A percentile compares a stretch with the other conserved stretches of the same genome.
phyloP scores from a whole-genome alignment of 2,888 invertebrate genomes.

The Lepidochrysops patricia region DNA sequence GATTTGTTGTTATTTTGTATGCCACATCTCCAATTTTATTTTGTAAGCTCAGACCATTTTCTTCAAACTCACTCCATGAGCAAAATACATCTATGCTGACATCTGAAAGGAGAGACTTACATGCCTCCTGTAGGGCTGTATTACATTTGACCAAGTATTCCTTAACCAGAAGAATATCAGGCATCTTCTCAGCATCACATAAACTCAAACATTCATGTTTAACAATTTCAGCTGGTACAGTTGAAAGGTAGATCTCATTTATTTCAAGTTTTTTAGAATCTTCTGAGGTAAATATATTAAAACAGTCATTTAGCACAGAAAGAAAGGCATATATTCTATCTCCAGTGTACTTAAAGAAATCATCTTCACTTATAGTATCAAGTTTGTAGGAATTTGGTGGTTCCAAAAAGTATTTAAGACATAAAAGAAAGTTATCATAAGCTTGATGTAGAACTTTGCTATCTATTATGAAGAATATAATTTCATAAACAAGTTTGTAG shows the following conservation, averaged over 20 bases:
- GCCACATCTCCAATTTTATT: slow-evolving; percentile 51
- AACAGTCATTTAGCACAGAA: slow-evolving; percentile 35
- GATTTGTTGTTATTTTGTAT: slow-evolving; percentile 37
- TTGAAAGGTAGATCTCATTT: neutral
- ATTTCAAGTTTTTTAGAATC: neutral
- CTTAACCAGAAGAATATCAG: slow-evolving; percentile 32
- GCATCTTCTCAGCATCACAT: slow-evolving; percentile 27
- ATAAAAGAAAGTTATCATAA: slow-evolving; percentile 41
- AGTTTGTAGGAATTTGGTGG: slow-evolving; percentile 48
- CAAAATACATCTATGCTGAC: slow-evolving; percentile 61
- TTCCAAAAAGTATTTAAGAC: slow-evolving; percentile 42
- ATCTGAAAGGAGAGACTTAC: slow-evolving; percentile 49
- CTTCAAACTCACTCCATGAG: slow-evolving; percentile 62
- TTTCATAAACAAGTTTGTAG: slow-evolving; percentile 44
- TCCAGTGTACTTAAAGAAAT: slow-evolving; percentile 47
- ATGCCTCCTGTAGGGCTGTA: slow-evolving; percentile 41
- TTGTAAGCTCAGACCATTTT: slow-evolving; percentile 49
- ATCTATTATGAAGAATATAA: slow-evolving; percentile 42
- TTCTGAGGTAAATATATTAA: slow-evolving; percentile 20
- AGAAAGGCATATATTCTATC: slow-evolving; percentile 39
- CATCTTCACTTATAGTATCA: slow-evolving; percentile 38
- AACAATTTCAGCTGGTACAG: neutral
- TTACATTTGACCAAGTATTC: slow-evolving; percentile 44
- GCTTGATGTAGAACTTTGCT: slow-evolving; percentile 30
- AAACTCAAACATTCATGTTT: neutral